phyloP scores from a whole-genome alignment of 2,113 vertebrate genomes.

The Nansenia antarctica region DNA sequence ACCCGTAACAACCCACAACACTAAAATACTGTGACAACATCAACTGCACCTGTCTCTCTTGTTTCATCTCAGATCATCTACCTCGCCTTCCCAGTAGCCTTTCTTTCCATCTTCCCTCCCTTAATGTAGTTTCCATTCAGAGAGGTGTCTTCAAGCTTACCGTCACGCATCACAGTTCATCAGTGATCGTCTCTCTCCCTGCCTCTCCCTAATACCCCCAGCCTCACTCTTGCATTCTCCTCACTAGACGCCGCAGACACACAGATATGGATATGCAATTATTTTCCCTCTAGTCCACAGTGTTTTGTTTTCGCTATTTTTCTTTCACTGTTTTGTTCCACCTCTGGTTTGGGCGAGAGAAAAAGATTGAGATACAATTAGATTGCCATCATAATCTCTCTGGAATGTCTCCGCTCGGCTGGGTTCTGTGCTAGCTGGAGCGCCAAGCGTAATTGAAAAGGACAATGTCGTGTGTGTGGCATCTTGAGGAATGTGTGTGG shows the following conservation, averaged over 20 bases:
- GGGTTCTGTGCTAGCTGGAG: constrained; percentile 14
- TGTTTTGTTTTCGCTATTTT: constrained; percentile 29
- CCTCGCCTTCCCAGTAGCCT: background rate
- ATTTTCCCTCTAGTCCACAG: constrained; percentile 12
- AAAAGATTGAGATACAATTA: constrained; percentile 53
- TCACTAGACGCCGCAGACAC: constrained; percentile 25
- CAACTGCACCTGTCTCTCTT: background rate
- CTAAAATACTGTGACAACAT: background rate
- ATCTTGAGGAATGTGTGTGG: background rate
- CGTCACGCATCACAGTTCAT: constrained; percentile 44
- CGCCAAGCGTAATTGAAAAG: constrained; percentile 45
- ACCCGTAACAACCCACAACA: background rate
- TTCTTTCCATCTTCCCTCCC: background rate
- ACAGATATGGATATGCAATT: constrained; percentile 48
- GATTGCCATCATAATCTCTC: constrained; percentile 47
- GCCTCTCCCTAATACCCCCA: background rate
- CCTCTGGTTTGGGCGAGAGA: constrained; percentile 43
- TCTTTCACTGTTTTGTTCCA: constrained; percentile 43
- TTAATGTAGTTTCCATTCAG: constrained; percentile 17
- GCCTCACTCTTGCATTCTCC: background rate
- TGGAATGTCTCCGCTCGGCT: constrained; percentile 33
- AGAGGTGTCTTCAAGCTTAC: constrained; percentile 24
- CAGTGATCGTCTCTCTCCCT: constrained; percentile 22
- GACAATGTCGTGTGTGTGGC: constrained; percentile 34
- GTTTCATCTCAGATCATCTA: background rate